phyloP scores from a whole-genome alignment of 2,797 vertebrate genomes.

The Enteromius argenteus region DNA sequence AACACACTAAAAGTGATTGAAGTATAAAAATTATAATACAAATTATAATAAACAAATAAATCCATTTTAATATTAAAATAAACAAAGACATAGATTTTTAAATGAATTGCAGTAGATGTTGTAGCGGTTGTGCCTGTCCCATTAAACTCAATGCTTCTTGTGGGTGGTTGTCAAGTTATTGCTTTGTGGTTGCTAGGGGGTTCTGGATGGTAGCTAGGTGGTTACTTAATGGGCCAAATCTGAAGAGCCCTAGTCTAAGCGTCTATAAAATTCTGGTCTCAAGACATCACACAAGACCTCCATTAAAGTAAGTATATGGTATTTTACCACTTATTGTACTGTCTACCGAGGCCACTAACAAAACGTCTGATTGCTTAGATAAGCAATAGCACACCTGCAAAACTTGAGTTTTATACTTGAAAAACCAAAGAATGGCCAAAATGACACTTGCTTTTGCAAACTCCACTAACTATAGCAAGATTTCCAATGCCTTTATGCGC shows the following conservation, averaged over 20 bases:
- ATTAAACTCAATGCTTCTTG: neutral
- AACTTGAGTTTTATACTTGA: neutral
- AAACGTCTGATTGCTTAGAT: neutral
- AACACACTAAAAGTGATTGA: neutral
- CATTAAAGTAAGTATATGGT: neutral
- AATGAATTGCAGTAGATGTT: neutral
- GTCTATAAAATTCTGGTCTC: neutral
- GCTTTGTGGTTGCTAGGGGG: slow-evolving; percentile 2
- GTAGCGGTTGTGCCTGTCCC: neutral
- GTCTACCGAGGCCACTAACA: neutral
- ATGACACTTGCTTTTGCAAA: neutral
- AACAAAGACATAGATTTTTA: neutral
- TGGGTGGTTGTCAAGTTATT: neutral
- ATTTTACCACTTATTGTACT: neutral
- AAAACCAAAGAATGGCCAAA: neutral
- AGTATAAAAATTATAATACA: neutral
- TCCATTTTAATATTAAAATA: neutral
- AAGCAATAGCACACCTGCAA: neutral
- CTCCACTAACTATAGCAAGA: neutral
- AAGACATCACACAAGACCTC: neutral
- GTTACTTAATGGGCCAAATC: neutral
- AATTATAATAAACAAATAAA: neutral
- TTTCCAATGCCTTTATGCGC: neutral
- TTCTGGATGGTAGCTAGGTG: neutral
- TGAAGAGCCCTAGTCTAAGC: neutral